phyloP scores from a whole-genome alignment of 2,113 vertebrate species.

The Aix galericulata region DNA sequence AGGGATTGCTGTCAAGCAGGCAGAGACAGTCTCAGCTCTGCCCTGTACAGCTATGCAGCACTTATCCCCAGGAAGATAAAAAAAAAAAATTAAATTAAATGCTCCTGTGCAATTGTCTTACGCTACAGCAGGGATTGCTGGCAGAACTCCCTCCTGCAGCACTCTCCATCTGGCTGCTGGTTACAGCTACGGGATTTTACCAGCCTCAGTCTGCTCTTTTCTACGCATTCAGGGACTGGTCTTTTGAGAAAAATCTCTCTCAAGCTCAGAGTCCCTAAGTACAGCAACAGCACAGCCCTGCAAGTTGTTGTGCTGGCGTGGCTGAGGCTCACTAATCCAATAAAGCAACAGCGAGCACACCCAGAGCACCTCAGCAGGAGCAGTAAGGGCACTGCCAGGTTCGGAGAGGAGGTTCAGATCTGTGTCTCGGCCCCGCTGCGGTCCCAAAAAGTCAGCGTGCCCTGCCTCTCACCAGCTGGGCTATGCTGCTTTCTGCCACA shows the following conservation, averaged over 20 bases:
- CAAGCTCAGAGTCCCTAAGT: background rate
- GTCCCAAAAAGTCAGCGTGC: rapidly evolving
- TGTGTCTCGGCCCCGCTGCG: background rate
- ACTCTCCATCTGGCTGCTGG: background rate
- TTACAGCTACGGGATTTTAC: background rate
- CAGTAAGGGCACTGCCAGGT: background rate
- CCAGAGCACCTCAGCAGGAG: background rate
- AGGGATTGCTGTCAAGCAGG: slow-evolving; percentile 1
- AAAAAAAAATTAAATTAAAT: background rate
- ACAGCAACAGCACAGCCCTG: background rate
- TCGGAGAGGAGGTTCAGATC: background rate
- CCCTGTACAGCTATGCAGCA: background rate
- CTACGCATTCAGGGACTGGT: rapidly evolving
- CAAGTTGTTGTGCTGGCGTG: background rate
- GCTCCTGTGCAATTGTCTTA: background rate
- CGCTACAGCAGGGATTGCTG: background rate
- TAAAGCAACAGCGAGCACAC: background rate
- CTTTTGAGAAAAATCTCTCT: background rate
- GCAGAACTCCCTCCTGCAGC: background rate
- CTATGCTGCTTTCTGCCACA: background rate
- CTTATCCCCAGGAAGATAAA: background rate
- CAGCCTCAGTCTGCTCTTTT: background rate
- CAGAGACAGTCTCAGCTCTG: background rate
- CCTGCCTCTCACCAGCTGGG: background rate
- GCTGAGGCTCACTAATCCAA: background rate